Evolutionary conservation across 2,888 invertebrate genomes (phyloP), one percentile per base, ranked within the genome.

Genomic region (Nemotelus nigrinus): DNA sequence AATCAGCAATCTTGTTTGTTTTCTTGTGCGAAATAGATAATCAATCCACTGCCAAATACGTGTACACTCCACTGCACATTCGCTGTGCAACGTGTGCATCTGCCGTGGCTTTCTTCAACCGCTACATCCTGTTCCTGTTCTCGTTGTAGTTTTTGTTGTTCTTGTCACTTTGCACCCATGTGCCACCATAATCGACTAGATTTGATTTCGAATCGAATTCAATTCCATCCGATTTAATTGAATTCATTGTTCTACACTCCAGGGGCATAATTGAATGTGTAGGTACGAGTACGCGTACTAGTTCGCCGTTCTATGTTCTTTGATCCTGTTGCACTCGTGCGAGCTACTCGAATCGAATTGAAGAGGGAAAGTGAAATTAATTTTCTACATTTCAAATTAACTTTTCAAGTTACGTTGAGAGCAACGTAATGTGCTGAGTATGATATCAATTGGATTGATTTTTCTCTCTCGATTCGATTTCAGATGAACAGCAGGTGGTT

Each of bases 141-240:
- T 0, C 25, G 25, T 25, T 25, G 25, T 25, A 25, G 25, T 25
- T 25, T 25, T 25, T 25, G 25, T 25, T 25, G 25, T 25, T 25
- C 25, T 25, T 25, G 25, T 25, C 25, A 25, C 0, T 58, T 25
- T 25, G 4, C 25, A 2, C 58, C 58, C 25, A 58, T 8, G 60
- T 60, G 60, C 7, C 41, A 39, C 25, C 41, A 39, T 7, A 60
- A 57, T 25, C n/a, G 4, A 25, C 25, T 25, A 41, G 70, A 70
- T 55, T 53, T 55, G 70, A 70, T 70, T 70, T 39, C 55, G 70
- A 47, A 53, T 70, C 70, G 55, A 70, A 70, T 70, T 70, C 53
- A 70, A 53, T 70, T 70, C 70, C 70, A 70, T 70, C 70, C 50
- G 70, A 70, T 70, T 70, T 70, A 70, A 70, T 70, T 70, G 70